Conservation (phyloP, 2,113 vertebrate genomes). For the Canis aureus region DNA sequence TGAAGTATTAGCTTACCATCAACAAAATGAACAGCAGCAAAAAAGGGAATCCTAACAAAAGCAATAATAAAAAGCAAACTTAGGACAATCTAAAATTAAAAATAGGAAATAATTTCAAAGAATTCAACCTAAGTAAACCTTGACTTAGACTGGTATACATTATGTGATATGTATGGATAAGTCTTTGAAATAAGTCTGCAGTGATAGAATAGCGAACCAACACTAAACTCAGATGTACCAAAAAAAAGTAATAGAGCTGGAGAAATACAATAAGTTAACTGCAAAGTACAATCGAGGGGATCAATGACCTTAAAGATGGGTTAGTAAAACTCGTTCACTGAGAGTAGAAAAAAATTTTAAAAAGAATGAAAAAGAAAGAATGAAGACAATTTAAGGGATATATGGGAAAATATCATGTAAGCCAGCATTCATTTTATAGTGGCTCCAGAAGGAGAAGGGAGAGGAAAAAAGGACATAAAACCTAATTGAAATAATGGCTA, state of each 20-base stretch:
- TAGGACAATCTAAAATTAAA: neutral
- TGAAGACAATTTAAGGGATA: neutral
- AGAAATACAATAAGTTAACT: neutral
- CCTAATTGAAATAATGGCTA: neutral
- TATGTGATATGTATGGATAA: neutral
- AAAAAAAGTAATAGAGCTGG: neutral
- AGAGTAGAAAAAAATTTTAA: neutral
- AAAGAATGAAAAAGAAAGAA: neutral
- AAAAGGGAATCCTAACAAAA: neutral
- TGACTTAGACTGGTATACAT: neutral
- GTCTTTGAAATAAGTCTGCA: neutral
- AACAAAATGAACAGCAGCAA: neutral
- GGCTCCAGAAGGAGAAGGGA: neutral
- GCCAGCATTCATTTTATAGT: neutral
- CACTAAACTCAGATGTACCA: neutral
- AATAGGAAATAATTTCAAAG: neutral
- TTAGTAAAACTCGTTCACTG: neutral
- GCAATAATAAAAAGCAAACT: neutral
- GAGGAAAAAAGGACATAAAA: neutral
- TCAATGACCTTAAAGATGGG: neutral
- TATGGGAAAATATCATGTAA: neutral
- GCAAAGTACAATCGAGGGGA: neutral
- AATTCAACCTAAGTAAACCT: neutral
- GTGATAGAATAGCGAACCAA: neutral
- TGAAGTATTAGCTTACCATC: neutral